Base-by-base conservation (phyloP, 2,888 invertebrate genomes). In the Linnaemya vulpina region DNA sequence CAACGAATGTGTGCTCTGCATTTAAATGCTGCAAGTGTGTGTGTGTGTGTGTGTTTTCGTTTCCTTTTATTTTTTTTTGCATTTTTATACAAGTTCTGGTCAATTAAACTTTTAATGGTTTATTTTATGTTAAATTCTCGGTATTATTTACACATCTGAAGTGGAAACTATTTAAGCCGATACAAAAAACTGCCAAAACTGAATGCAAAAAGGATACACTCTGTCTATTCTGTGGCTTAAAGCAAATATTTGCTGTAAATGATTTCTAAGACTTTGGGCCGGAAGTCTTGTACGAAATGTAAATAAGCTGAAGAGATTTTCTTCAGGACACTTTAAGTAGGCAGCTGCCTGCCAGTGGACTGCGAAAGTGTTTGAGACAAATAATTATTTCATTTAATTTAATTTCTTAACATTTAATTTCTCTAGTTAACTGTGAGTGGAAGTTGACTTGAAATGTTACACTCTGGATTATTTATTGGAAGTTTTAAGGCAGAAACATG, bases 31-130 rank as follows among this genome's bases (percentile, higher is more conserved):
- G 58, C 67, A 49, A 49, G 5, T 68, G 46, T 58, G 38, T 35
- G 20, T 17, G 58, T 30, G 15, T 55, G 15, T 25, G 25, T 11
- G 58, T 58, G 30, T 20, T 8, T 38, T 58, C 65, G 30, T 13
- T 13, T 38, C 62, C n/a, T 60, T 35, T 20, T 20, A 10, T 46
- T 17, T 43, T 3, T 55, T 11, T 40, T 10, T 15, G 15, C 0
- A 46, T 46, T 63, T 65, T 38, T 46, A 15, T 76, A 5, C 55
- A 70, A 77, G 63, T 84, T 84, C 62, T 82, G 84, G 78, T 82
- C 84, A 82, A 85, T 85, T 85, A 82, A 85, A 82, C 78, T 85
- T 85, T 84, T 78, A 84, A 84, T 84, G 74, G 77, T 81, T 84
- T 74, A 53, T 67, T 46, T 68, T 46, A 78, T 62, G 58, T 65